Conservation (phyloP, 2,113 vertebrate genomes). For the Struthidea cinerea region DNA sequence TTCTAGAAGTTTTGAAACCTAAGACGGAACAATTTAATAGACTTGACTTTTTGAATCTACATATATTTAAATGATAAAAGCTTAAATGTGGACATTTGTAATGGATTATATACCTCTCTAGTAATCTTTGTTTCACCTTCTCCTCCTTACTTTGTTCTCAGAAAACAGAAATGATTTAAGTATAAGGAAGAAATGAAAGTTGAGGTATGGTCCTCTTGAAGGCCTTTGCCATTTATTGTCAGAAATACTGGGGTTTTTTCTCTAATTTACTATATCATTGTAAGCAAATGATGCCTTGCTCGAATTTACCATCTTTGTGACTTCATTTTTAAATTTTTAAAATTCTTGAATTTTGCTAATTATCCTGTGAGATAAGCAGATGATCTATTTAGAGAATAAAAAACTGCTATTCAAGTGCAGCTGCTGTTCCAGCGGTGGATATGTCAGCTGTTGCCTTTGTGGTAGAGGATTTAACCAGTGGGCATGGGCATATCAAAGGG, state of each 20-base stretch:
- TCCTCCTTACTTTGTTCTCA: neutral
- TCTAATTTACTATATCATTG: neutral
- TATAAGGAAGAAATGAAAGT: neutral
- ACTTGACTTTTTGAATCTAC: neutral
- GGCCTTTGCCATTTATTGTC: neutral
- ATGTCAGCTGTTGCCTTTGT: neutral
- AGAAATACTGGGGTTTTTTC: neutral
- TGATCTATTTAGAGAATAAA: neutral
- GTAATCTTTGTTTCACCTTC: neutral
- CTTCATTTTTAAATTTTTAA: neutral
- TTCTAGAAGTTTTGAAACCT: neutral
- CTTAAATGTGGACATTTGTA: neutral
- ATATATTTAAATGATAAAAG: neutral
- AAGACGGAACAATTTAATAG: neutral
- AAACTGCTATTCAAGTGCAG: neutral
- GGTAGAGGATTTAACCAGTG: neutral
- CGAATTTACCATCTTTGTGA: neutral
- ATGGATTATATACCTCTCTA: neutral
- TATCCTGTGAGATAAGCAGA: neutral
- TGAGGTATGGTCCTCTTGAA: neutral
- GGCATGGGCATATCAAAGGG: neutral
- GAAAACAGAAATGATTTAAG: neutral
- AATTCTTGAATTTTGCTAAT: neutral
- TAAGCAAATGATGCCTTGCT: neutral
- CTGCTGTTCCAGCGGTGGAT: neutral